Percentiles rank a stretch among this genome's conserved stretches.
Conservation (phyloP, 2,113 vertebrate genomes). For the Dascyllus trimaculatus region DNA sequence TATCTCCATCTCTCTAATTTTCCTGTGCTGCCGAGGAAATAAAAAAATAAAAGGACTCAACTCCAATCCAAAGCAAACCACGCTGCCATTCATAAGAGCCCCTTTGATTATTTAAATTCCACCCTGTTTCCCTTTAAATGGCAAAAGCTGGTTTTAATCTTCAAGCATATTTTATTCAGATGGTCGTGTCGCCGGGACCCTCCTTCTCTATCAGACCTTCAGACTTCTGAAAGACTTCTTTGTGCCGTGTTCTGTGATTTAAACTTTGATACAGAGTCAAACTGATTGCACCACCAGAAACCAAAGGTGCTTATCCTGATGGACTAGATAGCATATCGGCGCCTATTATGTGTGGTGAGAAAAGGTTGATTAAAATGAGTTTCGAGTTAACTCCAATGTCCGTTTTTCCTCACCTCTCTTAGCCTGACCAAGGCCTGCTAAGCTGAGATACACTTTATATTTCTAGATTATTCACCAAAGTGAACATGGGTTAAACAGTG, state of each 20-base stretch:
- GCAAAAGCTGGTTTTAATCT: slow-evolving; percentile 69
- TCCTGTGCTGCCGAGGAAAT: slow-evolving; percentile 13
- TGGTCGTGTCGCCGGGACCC: slow-evolving; percentile 31
- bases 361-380: slow-evolving; percentile 78
- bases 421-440: slow-evolving; percentile 6
- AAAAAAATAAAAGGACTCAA: slow-evolving; percentile 20
- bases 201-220: slow-evolving; percentile 58
- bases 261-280: slow-evolving; percentile 73
- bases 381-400: slow-evolving; percentile 58
- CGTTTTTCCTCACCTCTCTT: slow-evolving; percentile 5
- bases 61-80: slow-evolving; percentile 34
- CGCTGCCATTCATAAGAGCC: slow-evolving; percentile 27
- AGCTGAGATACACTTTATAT: slow-evolving; percentile 32
- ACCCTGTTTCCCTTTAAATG: slow-evolving; percentile 54
- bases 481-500: no score
- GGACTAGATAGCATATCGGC: slow-evolving; percentile 74
- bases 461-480: slow-evolving; percentile 31
- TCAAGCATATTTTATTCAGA: slow-evolving; percentile 65
- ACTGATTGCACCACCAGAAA: slow-evolving; percentile 67
- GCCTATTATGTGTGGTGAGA: slow-evolving; percentile 61
- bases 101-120: slow-evolving; percentile 65
- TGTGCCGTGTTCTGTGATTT: slow-evolving; percentile 63
- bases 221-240: slow-evolving; percentile 69
- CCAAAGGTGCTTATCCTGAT: slow-evolving; percentile 79
- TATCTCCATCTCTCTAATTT: slow-evolving; percentile 56